A percentile compares a stretch with the other conserved stretches of the same genome.
phyloP scores from a whole-genome alignment of 2,888 invertebrate species.

The Drosophila putrida region DNA sequence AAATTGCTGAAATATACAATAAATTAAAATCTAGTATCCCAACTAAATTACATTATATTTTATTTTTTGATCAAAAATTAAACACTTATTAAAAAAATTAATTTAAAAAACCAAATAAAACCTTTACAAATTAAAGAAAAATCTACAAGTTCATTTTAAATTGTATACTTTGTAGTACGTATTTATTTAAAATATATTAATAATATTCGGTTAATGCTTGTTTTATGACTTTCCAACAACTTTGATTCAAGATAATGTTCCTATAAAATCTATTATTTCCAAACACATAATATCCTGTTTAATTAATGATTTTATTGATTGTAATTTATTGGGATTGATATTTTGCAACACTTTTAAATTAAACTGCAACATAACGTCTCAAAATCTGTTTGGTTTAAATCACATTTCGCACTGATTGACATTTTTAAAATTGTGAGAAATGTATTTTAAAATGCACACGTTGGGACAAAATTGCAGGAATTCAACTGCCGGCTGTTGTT shows the following conservation, averaged over 20 bases:
- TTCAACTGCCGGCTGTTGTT: constrained; percentile 3
- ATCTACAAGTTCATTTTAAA: too few relatives aligned
- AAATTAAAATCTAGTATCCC: background rate
- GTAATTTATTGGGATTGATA: background rate
- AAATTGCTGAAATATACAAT: background rate
- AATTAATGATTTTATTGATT: background rate
- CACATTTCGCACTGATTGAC: background rate
- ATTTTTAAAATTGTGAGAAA: background rate
- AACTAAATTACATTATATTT: too few relatives aligned
- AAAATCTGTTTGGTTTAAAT: background rate
- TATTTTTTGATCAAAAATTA: too few relatives aligned
- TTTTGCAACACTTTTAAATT: background rate
- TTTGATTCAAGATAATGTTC: background rate
- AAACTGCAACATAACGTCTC: background rate
- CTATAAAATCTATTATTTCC: background rate
- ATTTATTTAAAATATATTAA: background rate
- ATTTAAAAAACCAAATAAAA: too few relatives aligned
- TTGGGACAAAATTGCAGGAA: background rate
- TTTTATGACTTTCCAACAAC: background rate
- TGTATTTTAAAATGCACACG: background rate
- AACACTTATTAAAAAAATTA: too few relatives aligned
- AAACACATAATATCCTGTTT: too few relatives aligned
- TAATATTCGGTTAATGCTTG: background rate
- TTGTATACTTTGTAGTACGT: too few relatives aligned
- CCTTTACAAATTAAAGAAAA: too few relatives aligned